Evolutionary conservation across 2,888 invertebrate species (phyloP).

Genomic region (Caenorhabditis plicata): DNA sequence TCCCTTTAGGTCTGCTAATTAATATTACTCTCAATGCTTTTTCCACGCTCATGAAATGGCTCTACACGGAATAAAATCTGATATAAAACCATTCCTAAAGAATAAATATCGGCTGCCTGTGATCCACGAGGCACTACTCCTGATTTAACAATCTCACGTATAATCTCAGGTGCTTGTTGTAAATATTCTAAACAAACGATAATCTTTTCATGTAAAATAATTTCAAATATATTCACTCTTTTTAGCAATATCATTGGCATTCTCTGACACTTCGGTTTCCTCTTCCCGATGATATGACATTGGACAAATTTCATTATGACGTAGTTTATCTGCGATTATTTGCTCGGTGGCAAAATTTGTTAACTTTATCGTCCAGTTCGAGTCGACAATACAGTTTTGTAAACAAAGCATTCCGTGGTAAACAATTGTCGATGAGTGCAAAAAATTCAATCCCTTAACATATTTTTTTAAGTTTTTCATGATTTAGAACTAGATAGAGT

Average conservation of each 20-base stretch:
- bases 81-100: slow-evolving; percentile 60
- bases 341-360: slow-evolving; percentile 63
- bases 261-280: slow-evolving; percentile 15
- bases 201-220: background rate
- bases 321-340: slow-evolving; percentile 59
- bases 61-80: slow-evolving; percentile 62
- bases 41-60: slow-evolving; percentile 60
- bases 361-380: slow-evolving; percentile 64
- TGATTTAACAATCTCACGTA: slow-evolving; percentile 57
- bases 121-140: slow-evolving; percentile 53
- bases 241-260: slow-evolving; percentile 25
- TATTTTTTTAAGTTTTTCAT: too few relatives aligned
- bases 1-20: too few relatives aligned
- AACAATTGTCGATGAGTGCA: slow-evolving; percentile 55
- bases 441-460: slow-evolving; percentile 53
- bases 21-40: slow-evolving; percentile 47
- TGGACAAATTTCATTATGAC: slow-evolving; percentile 43
- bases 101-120: slow-evolving; percentile 58
- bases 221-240: slow-evolving; percentile 12
- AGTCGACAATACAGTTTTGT: slow-evolving; percentile 64
- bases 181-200: slow-evolving; percentile 51
- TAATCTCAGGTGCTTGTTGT: slow-evolving; percentile 64
- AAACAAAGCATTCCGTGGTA: slow-evolving; percentile 62
- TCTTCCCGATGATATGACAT: slow-evolving; percentile 17
- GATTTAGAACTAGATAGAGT: too few relatives aligned